Conservation (phyloP, 2,113 vertebrate genomes). For the Pluvialis apricaria region DNA sequence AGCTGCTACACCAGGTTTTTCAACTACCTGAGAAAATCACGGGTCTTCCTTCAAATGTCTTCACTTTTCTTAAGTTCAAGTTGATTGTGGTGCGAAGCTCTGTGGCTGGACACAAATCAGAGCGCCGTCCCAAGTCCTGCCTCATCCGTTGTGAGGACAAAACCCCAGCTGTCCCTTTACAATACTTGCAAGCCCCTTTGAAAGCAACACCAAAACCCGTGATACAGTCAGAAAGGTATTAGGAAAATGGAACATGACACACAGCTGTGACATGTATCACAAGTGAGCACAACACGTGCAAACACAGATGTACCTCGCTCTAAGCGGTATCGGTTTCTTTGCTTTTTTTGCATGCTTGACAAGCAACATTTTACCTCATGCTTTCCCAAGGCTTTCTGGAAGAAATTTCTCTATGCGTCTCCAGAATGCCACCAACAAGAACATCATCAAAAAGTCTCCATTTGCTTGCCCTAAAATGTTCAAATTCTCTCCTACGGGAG, state of each 20-base stretch:
- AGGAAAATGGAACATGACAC: neutral
- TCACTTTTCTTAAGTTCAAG: neutral
- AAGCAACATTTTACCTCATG: neutral
- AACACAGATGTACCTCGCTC: neutral
- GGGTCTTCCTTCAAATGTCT: neutral
- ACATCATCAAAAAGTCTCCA: neutral
- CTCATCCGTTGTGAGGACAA: neutral
- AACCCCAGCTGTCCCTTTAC: neutral
- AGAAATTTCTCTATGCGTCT: neutral
- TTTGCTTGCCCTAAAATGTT: neutral
- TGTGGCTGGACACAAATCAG: neutral
- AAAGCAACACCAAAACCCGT: neutral
- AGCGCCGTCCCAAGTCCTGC: neutral
- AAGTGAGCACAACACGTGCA: neutral
- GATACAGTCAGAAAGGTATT: neutral
- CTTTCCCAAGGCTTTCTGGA: neutral
- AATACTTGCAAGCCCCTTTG: neutral
- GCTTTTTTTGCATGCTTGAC: neutral
- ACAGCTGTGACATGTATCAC: neutral
- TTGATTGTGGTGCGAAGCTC: neutral
- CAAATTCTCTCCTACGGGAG: neutral
- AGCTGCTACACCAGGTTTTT: neutral
- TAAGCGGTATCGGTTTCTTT: neutral
- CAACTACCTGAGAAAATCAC: neutral
- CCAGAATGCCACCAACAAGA: neutral